Evolutionary conservation across 2,797 vertebrate species (phyloP).

Genomic region (Labeo calbasu): DNA sequence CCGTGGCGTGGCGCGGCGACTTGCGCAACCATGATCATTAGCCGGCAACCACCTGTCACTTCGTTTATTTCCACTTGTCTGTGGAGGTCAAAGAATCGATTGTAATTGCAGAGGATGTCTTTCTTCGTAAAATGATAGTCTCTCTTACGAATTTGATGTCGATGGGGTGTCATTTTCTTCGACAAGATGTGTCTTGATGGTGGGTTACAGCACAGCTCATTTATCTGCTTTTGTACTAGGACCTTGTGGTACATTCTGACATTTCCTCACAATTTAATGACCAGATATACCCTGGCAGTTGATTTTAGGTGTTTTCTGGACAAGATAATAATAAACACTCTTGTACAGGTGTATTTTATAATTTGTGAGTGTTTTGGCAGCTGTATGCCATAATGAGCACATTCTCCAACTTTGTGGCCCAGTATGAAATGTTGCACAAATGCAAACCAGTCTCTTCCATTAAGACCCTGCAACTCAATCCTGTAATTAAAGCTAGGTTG

Average conservation of each 20-base stretch:
- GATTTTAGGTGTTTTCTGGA: neutral
- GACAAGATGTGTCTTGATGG: conserved; percentile 26
- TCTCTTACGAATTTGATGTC: neutral
- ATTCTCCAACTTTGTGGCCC: conserved; percentile 14
- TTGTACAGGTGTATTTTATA: neutral
- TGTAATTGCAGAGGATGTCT: conserved; percentile 43
- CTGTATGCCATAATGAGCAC: conserved; percentile 2
- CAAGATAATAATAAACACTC: conserved; percentile 19
- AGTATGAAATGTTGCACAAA: conserved; percentile 14
- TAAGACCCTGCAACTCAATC: conserved; percentile 36
- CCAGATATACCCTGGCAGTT: neutral
- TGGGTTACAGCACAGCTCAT: conserved; percentile 3
- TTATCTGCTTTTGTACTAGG: conserved; percentile 19
- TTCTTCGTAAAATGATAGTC: conserved; percentile 21
- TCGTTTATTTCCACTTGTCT: conserved; percentile 51
- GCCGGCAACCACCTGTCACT: conserved; percentile 58
- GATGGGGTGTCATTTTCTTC: conserved; percentile 40
- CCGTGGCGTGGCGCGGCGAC: conserved; percentile 48
- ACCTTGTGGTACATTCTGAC: conserved; percentile 8
- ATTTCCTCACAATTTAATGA: conserved; percentile 31
- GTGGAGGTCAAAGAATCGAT: conserved; percentile 46
- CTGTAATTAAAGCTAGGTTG: conserved; percentile 59
- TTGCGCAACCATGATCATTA: conserved; percentile 52
- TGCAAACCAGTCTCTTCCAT: conserved; percentile 29
- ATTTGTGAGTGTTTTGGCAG: neutral